phyloP scores from a whole-genome alignment of 2,888 invertebrate species.

The Octodonta nipae region DNA sequence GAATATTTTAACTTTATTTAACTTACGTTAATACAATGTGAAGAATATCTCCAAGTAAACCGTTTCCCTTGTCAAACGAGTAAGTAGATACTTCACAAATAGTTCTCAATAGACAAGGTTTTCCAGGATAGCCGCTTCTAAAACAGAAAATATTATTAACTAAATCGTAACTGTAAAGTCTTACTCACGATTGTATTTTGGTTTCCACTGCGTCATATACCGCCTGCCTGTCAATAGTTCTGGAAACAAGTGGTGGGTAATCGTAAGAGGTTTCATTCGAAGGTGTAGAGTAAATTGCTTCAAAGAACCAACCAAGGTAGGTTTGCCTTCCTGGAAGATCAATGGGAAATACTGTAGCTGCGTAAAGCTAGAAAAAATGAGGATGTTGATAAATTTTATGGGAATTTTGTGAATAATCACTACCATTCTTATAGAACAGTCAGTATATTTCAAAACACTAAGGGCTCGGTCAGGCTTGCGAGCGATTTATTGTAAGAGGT shows the following conservation, averaged over 20 bases:
- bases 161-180: constrained; percentile 1
- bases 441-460: no score
- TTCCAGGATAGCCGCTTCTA: constrained; percentile 10
- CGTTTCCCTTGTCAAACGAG: constrained; percentile 7
- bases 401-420: no score
- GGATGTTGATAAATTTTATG: no score
- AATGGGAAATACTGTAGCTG: constrained; percentile 58
- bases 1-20: neutral
- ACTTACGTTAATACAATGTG: constrained; percentile 11
- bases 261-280: constrained; percentile 37
- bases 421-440: no score
- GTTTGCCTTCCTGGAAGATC: constrained; percentile 54
- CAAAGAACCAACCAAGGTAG: constrained; percentile 62
- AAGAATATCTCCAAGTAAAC: constrained; percentile 10
- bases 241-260: constrained; percentile 24
- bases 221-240: constrained; percentile 19
- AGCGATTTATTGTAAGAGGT: no score
- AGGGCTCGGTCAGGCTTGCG: no score
- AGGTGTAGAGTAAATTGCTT: constrained; percentile 51
- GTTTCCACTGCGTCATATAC: constrained; percentile 23
- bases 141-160: constrained; percentile 4
- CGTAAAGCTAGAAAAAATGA: constrained; percentile 56
- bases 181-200: constrained; percentile 24
- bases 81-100: constrained; percentile 9
- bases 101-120: constrained; percentile 8